Base-by-base conservation (phyloP, 2,888 invertebrate species). In the Lysandra bellargus region DNA sequence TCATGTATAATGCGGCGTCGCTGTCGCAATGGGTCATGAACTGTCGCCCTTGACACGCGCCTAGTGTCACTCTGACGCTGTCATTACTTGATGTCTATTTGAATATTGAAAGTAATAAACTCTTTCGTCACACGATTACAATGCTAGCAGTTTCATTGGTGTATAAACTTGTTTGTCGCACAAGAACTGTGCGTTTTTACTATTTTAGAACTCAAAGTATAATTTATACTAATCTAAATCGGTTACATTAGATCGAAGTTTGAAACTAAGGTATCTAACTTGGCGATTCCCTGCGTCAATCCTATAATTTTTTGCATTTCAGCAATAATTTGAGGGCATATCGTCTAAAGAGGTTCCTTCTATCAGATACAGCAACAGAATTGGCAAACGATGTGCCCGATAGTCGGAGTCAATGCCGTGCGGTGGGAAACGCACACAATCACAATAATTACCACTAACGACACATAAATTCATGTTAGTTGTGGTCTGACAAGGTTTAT, bases 41-140 rank as follows among this genome's bases (percentile, higher is more conserved):
- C 86, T 80, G 90, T 83, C 87, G 91, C 87, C 94, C 93, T 94
- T 94, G 94, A 93, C 93, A 93, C 33, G 61, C 60, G 74, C 69
- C 69, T 69, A 69, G 69, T 33, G 69, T 69, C 69, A 69, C 69
- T 69, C 33, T 69, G 69, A 37, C 64, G 30, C 69, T 69, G 69
- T 69, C 33, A 69, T 33, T 33, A 69, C 3, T 33, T 69, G 33
- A 37, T 37, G 69, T 69, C 33, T 69, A 3, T 30, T 61, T 61
- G 61, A 61, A 61, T 64, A 30, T 30, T 3, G 9, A 64, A 64
- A 30, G 64, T 69, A 9, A 64, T 23, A 23, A 64, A 30, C n/a
- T 12, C 23, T 61, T 61, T 61, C 61, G 23, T 64, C 64, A 64
- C 30, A 64, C 23, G 57, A 57, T 17, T 57, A 17, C 57, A 57